phyloP scores from a whole-genome alignment of 2,797 vertebrate genomes.

The Lates japonicus region DNA sequence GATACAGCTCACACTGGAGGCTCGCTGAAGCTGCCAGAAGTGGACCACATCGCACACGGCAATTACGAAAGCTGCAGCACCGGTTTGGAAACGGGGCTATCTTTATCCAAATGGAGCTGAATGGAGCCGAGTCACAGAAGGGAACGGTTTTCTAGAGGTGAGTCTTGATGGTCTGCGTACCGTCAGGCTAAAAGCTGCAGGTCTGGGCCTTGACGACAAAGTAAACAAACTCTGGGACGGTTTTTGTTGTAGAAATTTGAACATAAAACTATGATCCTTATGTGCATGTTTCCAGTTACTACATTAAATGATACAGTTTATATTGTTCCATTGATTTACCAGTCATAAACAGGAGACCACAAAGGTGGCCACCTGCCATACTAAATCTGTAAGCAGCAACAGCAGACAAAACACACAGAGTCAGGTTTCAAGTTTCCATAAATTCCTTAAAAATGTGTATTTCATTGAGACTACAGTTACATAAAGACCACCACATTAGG shows the following conservation, averaged over 20 bases:
- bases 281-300: conserved; percentile 56
- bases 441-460: conserved; percentile 17
- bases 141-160: conserved; percentile 20
- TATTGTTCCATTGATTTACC: conserved; percentile 46
- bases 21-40: conserved; percentile 10
- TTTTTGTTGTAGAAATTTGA: neutral
- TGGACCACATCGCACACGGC: conserved; percentile 52
- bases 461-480: conserved; percentile 6
- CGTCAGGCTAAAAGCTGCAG: conserved; percentile 34
- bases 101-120: conserved; percentile 47
- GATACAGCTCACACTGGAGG: conserved; percentile 20
- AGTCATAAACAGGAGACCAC: conserved; percentile 35
- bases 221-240: conserved; percentile 24
- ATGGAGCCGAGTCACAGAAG: conserved; percentile 6
- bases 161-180: conserved; percentile 33
- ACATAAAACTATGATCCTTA: conserved; percentile 28
- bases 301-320: conserved; percentile 33
- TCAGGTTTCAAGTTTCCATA: conserved; percentile 19
- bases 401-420: conserved; percentile 22
- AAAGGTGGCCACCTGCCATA: conserved; percentile 32
- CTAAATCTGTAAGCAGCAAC: conserved; percentile 28
- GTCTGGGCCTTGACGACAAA: conserved; percentile 28
- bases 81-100: conserved; percentile 29
- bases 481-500: neutral
- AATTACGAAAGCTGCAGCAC: conserved; percentile 28